Evolutionary conservation across 2,888 invertebrate genomes (phyloP).

Genomic region (Mylabris sibirica): DNA sequence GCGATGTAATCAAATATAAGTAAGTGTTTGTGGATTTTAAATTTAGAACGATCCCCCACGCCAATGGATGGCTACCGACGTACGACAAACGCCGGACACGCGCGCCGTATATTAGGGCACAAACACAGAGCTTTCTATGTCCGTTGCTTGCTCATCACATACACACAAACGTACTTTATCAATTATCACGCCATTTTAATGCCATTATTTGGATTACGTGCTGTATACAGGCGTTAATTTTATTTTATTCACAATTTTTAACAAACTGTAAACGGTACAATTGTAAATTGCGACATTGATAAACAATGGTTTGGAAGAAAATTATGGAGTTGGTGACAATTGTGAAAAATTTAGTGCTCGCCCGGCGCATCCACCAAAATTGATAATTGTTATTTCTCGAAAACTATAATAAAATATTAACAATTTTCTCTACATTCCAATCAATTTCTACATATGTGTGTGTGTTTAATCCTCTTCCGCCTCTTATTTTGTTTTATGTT

Average conservation of each 20-base stretch:
- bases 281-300: constrained; percentile 14
- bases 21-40: too few species aligned
- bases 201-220: constrained; percentile 46
- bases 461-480: background rate
- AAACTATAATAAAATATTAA: too few species aligned
- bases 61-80: too few species aligned
- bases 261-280: constrained; percentile 28
- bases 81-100: too few species aligned
- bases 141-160: too few species aligned
- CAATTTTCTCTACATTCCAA: background rate
- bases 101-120: too few species aligned
- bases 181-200: constrained; percentile 52
- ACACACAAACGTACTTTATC: constrained; percentile 48
- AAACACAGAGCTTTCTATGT: too few species aligned
- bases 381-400: background rate
- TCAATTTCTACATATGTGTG: background rate
- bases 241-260: constrained; percentile 37
- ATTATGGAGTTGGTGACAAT: constrained; percentile 14
- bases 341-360: background rate
- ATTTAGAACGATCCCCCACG: too few species aligned
- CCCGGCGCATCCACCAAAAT: constrained; percentile 10
- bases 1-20: too few species aligned
- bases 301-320: constrained; percentile 36
- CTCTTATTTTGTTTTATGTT: background rate
- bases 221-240: constrained; percentile 17